Conservation (phyloP, 2,113 vertebrate species). For the Xiphorhynchus elegans region DNA sequence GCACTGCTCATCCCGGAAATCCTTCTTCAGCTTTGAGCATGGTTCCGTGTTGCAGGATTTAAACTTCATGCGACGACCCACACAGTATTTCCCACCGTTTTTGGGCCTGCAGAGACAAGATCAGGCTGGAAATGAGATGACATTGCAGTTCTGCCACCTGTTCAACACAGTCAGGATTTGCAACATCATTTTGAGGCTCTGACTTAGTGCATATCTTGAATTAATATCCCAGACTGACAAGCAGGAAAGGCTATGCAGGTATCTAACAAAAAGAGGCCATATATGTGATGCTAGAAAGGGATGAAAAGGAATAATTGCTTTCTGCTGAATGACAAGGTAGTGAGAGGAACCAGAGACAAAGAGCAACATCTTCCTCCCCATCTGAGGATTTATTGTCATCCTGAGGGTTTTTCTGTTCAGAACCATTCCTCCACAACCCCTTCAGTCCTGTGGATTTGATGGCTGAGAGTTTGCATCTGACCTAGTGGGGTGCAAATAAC, state of each 20-base stretch:
- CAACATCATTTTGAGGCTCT: background rate
- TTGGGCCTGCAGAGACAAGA: constrained; percentile 81
- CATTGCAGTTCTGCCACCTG: background rate
- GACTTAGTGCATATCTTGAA: background rate
- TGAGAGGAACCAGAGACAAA: background rate
- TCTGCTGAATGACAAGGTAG: background rate
- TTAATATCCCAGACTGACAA: background rate
- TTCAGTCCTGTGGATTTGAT: background rate
- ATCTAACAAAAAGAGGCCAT: background rate
- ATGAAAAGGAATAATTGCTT: background rate
- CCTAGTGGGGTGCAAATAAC: background rate
- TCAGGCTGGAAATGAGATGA: background rate
- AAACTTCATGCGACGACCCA: constrained; percentile 96
- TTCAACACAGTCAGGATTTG: background rate
- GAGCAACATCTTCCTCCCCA: background rate
- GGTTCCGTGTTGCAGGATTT: constrained; percentile 97
- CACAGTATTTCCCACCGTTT: constrained; percentile 93
- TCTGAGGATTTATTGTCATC: background rate
- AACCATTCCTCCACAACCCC: background rate
- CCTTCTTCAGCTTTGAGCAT: constrained; percentile 89
- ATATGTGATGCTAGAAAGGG: background rate
- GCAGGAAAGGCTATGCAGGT: background rate
- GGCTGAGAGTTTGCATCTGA: background rate
- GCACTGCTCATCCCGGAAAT: constrained; percentile 97
- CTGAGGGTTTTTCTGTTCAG: background rate